phyloP scores from a whole-genome alignment of 1,140 invertebrate genomes.

The Formica exsecta region DNA sequence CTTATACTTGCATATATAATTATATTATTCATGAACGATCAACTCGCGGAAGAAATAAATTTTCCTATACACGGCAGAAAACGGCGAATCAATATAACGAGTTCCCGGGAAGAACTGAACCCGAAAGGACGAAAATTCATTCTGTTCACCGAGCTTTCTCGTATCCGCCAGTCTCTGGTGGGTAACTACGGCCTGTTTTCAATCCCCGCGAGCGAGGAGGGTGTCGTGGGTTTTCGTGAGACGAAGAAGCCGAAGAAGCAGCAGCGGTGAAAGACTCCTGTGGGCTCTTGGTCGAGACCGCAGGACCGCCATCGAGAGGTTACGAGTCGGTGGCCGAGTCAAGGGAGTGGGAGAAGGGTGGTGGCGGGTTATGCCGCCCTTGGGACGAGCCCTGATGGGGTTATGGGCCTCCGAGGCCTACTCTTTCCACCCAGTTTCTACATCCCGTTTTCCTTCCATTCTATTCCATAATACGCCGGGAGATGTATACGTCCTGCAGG shows the following conservation, averaged over 20 bases:
- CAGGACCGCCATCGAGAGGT: slow-evolving; percentile 76
- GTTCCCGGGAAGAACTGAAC: slow-evolving; percentile 7
- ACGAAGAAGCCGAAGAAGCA: slow-evolving; percentile 27
- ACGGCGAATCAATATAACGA: slow-evolving; percentile 69
- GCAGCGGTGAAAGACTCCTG: slow-evolving; percentile 34
- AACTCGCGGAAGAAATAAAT: slow-evolving; percentile 45
- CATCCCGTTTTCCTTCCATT: slow-evolving; percentile 85
- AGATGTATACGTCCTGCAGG: slow-evolving; percentile 83
- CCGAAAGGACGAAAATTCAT: slow-evolving; percentile 66
- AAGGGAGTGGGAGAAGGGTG: slow-evolving; percentile 52
- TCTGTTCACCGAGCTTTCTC: slow-evolving; percentile 27
- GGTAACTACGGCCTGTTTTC: slow-evolving; percentile 74
- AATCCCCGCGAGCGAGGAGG: slow-evolving; percentile 68
- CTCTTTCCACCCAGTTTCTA: slow-evolving; percentile 83
- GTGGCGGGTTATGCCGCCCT: slow-evolving; percentile 82
- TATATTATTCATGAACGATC: background rate
- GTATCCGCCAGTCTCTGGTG: slow-evolving; percentile 68
- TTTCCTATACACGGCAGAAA: background rate
- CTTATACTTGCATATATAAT: too few species aligned
- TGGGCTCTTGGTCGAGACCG: slow-evolving; percentile 69
- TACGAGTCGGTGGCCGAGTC: slow-evolving; percentile 62
- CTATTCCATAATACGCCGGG: slow-evolving; percentile 85
- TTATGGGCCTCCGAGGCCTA: slow-evolving; percentile 87
- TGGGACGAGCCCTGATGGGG: slow-evolving; percentile 86
- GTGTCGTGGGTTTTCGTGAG: slow-evolving; percentile 29